A percentile compares a stretch with the other conserved stretches of the same genome.
Evolutionary conservation across 2,797 vertebrate species (phyloP).

Genomic region (Trichosurus vulpecula): DNA sequence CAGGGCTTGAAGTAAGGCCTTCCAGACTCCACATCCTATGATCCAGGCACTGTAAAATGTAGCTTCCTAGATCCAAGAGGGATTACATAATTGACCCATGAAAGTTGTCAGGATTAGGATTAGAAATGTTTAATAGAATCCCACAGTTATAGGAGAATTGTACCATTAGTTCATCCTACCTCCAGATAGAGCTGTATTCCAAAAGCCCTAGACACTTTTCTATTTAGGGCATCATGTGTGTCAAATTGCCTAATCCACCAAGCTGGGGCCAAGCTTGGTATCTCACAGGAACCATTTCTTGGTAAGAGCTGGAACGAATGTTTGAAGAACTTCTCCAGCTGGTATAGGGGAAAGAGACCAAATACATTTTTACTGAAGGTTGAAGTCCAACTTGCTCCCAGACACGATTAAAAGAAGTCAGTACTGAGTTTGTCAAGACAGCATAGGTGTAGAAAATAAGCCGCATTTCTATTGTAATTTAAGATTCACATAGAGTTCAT

Average conservation of each 20-base stretch:
- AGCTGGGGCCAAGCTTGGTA: not conserved
- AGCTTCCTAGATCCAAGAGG: not conserved
- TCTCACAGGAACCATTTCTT: not conserved
- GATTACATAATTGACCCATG: constrained; percentile 12
- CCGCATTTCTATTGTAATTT: not conserved
- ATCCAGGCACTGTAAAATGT: not conserved
- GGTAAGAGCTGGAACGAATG: not conserved
- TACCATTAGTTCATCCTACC: not conserved
- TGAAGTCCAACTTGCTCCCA: not conserved
- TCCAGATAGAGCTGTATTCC: not conserved
- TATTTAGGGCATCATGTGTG: not conserved
- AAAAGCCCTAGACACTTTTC: constrained; percentile 22
- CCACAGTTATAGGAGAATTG: not conserved
- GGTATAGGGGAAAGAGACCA: not conserved
- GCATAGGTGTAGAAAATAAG: not conserved
- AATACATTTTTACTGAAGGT: not conserved
- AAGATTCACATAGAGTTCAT: not conserved
- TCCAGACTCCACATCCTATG: not conserved
- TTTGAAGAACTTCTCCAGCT: not conserved
- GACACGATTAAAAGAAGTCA: not conserved
- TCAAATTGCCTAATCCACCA: constrained; percentile 1
- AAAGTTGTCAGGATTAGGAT: constrained; percentile 31
- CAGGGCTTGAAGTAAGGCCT: too few species aligned
- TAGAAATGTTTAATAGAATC: constrained; percentile 28
- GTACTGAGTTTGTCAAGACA: not conserved